phyloP scores from a whole-genome alignment of 2,797 vertebrate species.

The Hoplostethus mediterraneus region DNA sequence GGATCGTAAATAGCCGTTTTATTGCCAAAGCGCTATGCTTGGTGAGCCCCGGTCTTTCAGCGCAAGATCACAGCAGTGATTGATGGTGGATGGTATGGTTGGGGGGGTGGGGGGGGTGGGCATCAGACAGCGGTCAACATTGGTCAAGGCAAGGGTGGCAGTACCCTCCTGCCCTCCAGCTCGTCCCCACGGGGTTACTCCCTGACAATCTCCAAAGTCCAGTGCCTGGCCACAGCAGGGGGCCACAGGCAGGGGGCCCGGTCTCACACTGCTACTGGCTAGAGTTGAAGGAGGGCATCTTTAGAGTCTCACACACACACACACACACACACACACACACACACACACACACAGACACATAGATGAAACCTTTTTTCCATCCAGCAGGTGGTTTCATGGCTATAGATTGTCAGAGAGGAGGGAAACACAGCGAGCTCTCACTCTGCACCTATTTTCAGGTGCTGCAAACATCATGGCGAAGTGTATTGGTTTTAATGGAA shows the following conservation, averaged over 20 bases:
- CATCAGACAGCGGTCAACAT: conserved; percentile 42
- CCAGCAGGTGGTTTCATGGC: conserved; percentile 33
- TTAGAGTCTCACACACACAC: conserved; percentile 19
- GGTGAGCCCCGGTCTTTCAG: conserved; percentile 66
- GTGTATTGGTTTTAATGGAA: no score
- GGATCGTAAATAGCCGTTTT: conserved; percentile 71
- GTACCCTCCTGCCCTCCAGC: background rate
- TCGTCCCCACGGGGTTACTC: conserved; percentile 31
- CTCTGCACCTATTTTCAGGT: no score
- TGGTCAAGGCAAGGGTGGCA: conserved; percentile 38
- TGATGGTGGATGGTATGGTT: conserved; percentile 51
- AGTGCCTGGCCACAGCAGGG: conserved; percentile 20
- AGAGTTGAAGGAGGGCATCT: conserved; percentile 15
- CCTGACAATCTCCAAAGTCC: conserved; percentile 49
- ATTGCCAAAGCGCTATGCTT: conserved; percentile 62
- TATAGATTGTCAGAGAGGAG: no score
- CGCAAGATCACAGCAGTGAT: conserved; percentile 68
- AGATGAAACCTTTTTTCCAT: conserved; percentile 16
- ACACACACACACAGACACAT: background rate
- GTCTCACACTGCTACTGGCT: conserved; percentile 35
- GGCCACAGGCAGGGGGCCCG: conserved; percentile 31
- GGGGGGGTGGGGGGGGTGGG: conserved; percentile 3
- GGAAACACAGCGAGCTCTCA: no score
- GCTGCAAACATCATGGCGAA: no score
- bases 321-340: background rate